Evolutionary conservation across 2,797 vertebrate genomes (phyloP).

Genomic region (Enteromius thamalakanensis): DNA sequence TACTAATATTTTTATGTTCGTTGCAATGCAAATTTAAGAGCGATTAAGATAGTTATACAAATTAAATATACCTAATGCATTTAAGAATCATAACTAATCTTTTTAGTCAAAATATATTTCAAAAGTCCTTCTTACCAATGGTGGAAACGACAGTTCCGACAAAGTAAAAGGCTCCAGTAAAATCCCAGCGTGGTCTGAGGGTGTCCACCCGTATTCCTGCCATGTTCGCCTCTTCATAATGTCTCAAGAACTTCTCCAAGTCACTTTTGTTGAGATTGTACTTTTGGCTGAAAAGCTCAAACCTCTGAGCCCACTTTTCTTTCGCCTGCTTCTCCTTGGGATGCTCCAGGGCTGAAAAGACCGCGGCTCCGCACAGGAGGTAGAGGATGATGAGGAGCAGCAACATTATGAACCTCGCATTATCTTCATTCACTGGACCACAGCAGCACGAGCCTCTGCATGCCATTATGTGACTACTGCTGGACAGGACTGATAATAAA

Average conservation of each 20-base stretch:
- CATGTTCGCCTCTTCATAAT: constrained; percentile 80
- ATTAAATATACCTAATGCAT: not conserved
- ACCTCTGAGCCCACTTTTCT: constrained; percentile 79
- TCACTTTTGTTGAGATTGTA: constrained; percentile 80
- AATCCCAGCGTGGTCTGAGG: constrained; percentile 84
- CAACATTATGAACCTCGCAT: constrained; percentile 83
- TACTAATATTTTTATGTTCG: not conserved
- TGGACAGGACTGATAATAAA: constrained; percentile 42
- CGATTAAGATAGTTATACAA: not conserved
- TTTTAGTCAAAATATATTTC: not conserved
- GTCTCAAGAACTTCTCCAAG: constrained; percentile 78
- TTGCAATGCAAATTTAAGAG: not conserved
- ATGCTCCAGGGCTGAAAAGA: constrained; percentile 86
- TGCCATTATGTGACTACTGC: constrained; percentile 73
- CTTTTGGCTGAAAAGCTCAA: constrained; percentile 80
- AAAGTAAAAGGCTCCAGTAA: constrained; percentile 86
- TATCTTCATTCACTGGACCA: constrained; percentile 81
- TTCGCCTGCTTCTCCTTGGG: constrained; percentile 80
- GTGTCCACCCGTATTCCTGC: constrained; percentile 81
- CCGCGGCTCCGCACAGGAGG: constrained; percentile 84
- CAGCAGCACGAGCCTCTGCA: constrained; percentile 72
- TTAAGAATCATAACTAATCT: not conserved
- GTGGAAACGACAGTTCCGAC: constrained; percentile 88
- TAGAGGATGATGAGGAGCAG: constrained; percentile 81
- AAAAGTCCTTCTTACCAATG: constrained; percentile 76